These are phyloP conservation scores for Resseliella maxima DNA, from an alignment of 2,888 invertebrate species.

Conservation along the genomic window DNA sequence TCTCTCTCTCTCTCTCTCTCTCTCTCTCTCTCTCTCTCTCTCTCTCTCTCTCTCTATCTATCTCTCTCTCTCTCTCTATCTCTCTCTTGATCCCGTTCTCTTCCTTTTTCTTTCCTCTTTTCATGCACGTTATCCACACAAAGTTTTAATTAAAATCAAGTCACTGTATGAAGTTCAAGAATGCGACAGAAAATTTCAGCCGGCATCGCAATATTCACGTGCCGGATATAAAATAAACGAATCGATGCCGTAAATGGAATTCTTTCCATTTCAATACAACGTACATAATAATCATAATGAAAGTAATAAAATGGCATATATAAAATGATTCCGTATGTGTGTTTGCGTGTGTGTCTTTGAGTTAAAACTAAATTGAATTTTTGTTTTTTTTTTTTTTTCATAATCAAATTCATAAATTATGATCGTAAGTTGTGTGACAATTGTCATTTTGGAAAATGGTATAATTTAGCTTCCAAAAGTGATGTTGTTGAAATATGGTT, in stretches of 20 bases:
- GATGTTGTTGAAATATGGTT: no score
- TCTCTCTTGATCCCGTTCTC: no score
- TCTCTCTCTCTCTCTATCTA: no score
- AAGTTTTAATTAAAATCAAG: not conserved
- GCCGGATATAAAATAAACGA: slow-evolving; percentile 37
- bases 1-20: no score
- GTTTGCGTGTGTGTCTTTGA: not conserved
- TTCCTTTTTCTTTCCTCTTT: not conserved
- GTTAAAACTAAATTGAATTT: not conserved
- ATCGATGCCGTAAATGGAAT: slow-evolving; percentile 19
- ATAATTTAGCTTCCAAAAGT: no score
- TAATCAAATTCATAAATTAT: no score
- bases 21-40: no score
- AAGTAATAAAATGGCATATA: not conserved
- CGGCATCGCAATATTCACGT: not conserved
- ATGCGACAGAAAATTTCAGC: not conserved
- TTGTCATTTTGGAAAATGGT: no score
- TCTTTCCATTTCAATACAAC: not conserved
- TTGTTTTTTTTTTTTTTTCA: not conserved
- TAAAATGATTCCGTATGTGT: not conserved
- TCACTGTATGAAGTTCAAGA: slow-evolving; percentile 17
- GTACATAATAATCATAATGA: not conserved
- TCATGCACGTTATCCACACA: not conserved
- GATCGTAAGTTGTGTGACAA: no score
- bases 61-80: no score